A percentile compares a stretch with the other conserved stretches of the same genome.
Conservation (phyloP, 2,113 vertebrate species). For the Lota lota region DNA sequence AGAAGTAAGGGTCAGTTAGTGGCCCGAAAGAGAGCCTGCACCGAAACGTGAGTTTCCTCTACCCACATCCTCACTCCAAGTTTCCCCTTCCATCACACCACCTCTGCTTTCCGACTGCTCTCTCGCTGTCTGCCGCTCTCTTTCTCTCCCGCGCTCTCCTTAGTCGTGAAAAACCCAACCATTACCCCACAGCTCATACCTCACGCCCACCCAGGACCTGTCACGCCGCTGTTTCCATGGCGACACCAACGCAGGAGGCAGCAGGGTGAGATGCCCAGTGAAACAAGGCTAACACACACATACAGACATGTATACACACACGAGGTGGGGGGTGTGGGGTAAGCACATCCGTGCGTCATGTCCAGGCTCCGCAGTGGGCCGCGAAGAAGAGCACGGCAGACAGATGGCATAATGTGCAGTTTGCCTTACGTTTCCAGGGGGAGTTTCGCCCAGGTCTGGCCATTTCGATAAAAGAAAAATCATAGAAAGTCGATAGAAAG, state of each 20-base stretch:
- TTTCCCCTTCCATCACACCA: constrained; percentile 42
- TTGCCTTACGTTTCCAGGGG: neutral
- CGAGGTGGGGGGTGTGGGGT: constrained; percentile 14
- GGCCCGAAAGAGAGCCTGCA: constrained; percentile 39
- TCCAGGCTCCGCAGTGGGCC: constrained; percentile 41
- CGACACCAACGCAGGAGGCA: constrained; percentile 64
- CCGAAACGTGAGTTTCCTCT: too few relatives aligned
- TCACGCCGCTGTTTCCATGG: constrained; percentile 74
- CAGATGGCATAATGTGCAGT: constrained; percentile 27
- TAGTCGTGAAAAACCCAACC: constrained; percentile 61
- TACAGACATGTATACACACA: neutral
- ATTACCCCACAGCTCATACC: constrained; percentile 73
- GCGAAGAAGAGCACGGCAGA: constrained; percentile 22
- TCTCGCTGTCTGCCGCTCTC: constrained; percentile 15
- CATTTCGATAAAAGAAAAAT: too few relatives aligned
- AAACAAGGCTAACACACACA: constrained; percentile 58
- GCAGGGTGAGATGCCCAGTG: constrained; percentile 66
- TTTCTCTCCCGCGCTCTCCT: constrained; percentile 2
- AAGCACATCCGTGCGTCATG: constrained; percentile 8
- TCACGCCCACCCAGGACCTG: constrained; percentile 71
- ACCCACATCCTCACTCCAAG: neutral
- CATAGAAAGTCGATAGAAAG: too few relatives aligned
- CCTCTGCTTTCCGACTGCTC: neutral
- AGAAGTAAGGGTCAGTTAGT: neutral
- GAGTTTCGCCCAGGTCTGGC: too few relatives aligned